Conservation (phyloP, 1,140 invertebrate genomes). For the Mycetomoellerius zeteki region DNA sequence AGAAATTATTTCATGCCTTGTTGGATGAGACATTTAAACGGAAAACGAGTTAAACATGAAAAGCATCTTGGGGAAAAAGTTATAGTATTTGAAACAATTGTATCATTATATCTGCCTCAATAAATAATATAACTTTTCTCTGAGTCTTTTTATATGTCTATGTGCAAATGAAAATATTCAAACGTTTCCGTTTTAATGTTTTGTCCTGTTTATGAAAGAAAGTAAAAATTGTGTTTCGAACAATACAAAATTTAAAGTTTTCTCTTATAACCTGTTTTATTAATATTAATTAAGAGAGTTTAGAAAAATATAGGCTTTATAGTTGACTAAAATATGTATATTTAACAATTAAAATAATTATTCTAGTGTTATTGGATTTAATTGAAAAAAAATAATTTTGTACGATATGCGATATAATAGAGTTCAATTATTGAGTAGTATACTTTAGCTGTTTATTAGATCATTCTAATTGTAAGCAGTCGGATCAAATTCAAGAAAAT, state of each 20-base stretch:
- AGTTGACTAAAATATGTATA: background rate
- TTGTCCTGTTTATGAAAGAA: background rate
- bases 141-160: background rate
- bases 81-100: background rate
- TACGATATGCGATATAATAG: background rate
- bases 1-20: constrained; percentile 16
- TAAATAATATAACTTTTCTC: constrained; percentile 4
- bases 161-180: background rate
- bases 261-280: constrained; percentile 1
- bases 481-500: background rate
- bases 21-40: constrained; percentile 17
- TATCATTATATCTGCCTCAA: background rate
- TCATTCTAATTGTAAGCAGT: background rate
- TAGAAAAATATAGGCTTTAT: constrained; percentile 22
- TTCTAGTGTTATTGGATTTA: background rate
- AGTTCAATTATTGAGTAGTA: background rate
- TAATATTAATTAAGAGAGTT: constrained; percentile 41
- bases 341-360: background rate
- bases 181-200: background rate
- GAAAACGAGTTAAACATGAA: background rate
- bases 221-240: constrained; percentile 15
- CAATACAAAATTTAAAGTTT: background rate
- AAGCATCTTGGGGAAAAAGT: background rate
- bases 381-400: constrained; percentile 6
- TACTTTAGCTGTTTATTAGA: background rate